phyloP scores from a whole-genome alignment of 2,113 vertebrate genomes.

The Oncorhynchus gorbuscha region DNA sequence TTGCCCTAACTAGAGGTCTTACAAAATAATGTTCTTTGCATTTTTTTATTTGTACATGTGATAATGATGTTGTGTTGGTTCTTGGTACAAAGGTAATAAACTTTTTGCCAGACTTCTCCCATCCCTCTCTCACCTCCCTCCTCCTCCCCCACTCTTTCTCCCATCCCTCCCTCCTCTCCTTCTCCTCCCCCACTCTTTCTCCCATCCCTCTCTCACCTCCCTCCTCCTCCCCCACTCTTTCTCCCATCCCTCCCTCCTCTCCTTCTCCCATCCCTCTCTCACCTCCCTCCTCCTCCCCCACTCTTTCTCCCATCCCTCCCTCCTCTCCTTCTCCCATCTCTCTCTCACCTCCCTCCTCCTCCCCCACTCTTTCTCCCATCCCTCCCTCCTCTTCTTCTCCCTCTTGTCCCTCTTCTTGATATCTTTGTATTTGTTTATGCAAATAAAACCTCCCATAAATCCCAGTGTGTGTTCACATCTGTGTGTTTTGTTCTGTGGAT shows the following conservation, averaged over 20 bases:
- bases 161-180: too few species aligned
- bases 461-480: conserved; percentile 50
- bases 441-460: conserved; percentile 61
- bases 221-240: too few species aligned
- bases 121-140: background rate
- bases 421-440: conserved; percentile 62
- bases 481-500: conserved; percentile 38
- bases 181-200: too few species aligned
- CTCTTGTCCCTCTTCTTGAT: background rate
- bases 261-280: conserved; percentile 14
- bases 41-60: conserved; percentile 44
- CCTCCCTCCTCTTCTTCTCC: background rate
- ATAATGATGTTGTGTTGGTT: conserved; percentile 10
- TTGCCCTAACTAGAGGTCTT: conserved; percentile 50
- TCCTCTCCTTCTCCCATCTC: too few species aligned
- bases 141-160: too few species aligned
- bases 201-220: too few species aligned
- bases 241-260: background rate
- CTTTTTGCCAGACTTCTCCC: conserved; percentile 36
- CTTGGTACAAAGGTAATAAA: conserved; percentile 15
- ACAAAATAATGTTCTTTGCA: conserved; percentile 33
- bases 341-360: too few species aligned
- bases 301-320: too few species aligned
- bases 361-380: too few species aligned
- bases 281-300: too few species aligned